Evolutionary conservation across 2,888 invertebrate species (phyloP).

Genomic region (Tachystola acroxantha): DNA sequence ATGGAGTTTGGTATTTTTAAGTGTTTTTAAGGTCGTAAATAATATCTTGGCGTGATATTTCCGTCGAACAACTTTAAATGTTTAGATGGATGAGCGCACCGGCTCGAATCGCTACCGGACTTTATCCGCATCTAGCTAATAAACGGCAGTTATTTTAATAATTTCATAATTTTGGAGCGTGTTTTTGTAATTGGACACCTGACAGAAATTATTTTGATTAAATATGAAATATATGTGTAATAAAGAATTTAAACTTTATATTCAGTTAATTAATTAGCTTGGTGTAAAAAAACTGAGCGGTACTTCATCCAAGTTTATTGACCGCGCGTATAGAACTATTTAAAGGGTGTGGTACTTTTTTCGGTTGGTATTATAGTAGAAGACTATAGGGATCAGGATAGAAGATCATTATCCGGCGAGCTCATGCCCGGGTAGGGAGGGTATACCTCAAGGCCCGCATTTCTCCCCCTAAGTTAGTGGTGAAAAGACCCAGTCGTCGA

Average conservation of each 20-base stretch:
- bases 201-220: conserved; percentile 16
- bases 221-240: conserved; percentile 16
- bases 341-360: too few relatives aligned
- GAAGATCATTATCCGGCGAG: too few relatives aligned
- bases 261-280: not conserved
- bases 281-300: not conserved
- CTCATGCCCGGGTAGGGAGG: too few relatives aligned
- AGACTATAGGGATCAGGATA: too few relatives aligned
- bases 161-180: conserved; percentile 15
- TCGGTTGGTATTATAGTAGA: too few relatives aligned
- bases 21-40: conserved; percentile 74
- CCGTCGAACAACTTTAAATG: conserved; percentile 67
- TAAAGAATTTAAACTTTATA: conserved; percentile 8
- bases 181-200: conserved; percentile 17
- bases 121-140: conserved; percentile 49
- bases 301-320: conserved; percentile 1
- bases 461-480: too few relatives aligned
- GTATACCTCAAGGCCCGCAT: too few relatives aligned
- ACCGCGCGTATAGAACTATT: not conserved
- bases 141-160: conserved; percentile 35
- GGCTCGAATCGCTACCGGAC: conserved; percentile 64
- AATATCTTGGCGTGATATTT: conserved; percentile 75
- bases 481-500: too few relatives aligned
- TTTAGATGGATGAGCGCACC: conserved; percentile 54
- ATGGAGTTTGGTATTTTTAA: conserved; percentile 74